Base-by-base conservation (phyloP, 2,113 vertebrate genomes). In the Malaclemys terrapin region DNA sequence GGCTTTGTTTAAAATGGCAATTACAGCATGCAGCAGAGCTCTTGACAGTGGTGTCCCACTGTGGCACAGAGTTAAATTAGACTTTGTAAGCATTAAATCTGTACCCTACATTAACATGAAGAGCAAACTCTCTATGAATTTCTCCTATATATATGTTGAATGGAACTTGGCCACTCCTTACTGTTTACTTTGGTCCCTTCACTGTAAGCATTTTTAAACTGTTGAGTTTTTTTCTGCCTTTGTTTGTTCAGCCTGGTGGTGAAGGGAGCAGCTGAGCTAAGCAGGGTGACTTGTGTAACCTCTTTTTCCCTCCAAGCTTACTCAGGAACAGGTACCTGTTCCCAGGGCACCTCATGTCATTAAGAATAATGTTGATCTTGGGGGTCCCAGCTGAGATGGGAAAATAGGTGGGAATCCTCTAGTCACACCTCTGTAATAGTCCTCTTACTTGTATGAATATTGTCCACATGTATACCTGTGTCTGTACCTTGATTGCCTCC, bases 1-100 rank as follows among this genome's bases (percentile, higher is more conserved):
- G 7, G 14, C 3, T 78, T 78, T 87, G 19, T 79, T 97, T 91
- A 84, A 81, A 95, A 89, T 47, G 92, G 10, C 49, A 88, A 22
- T 53, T 95, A 38, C 91, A 90, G 12, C 78, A 17, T 89, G n/a
- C 69, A 83, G 11, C 90, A 87, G n/a, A 87, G 85, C 80, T 54
- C 93, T 90, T n/a, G 83, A 57, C 69, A 93, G 24, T 89, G 14
- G 53, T 89, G 57, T 84, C 62, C 53, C 80, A 8, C 89, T 80
- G 56, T 79, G 56, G 78, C 54, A 11, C 38, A 83, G 17, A 90
- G 69, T 56, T 50, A 94, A 89, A 88, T 76, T 82, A 82, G 47
- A 69, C 92, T 94, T 94, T 25, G 4, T 88, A 88, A 89, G 49
- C 17, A 0, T 0, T 88, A 80, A 95, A 96, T 62, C 22, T 89